A percentile compares a stretch with the other conserved stretches of the same genome.
phyloP scores from a whole-genome alignment of 92 coral and sea anemone species.

The Virgularia gustaviana region DNA sequence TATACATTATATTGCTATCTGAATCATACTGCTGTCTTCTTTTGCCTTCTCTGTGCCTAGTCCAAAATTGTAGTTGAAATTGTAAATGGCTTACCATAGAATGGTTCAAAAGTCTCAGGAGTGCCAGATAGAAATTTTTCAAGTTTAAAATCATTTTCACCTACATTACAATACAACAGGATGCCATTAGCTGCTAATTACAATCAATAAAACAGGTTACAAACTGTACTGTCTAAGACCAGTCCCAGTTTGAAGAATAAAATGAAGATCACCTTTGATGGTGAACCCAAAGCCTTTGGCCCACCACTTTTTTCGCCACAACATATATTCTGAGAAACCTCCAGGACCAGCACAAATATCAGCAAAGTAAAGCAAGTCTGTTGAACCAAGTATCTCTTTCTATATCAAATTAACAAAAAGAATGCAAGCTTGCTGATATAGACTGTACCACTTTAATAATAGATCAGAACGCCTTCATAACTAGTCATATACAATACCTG shows the following conservation, averaged over 20 bases:
- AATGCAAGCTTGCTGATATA: neutral
- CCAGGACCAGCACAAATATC: constrained; percentile 99
- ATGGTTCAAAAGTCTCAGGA: constrained; percentile 97
- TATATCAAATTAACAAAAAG: constrained; percentile 3
- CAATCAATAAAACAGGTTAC: too few relatives aligned
- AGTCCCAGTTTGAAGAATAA: neutral
- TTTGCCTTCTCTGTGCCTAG: neutral
- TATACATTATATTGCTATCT: neutral
- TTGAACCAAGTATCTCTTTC: constrained; percentile 79
- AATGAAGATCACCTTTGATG: constrained; percentile 83
- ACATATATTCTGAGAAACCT: constrained; percentile 90
- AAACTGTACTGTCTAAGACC: neutral
- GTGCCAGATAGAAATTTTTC: constrained; percentile 90
- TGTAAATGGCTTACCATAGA: constrained; percentile 68
- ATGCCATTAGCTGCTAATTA: neutral
- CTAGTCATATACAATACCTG: constrained; percentile 50
- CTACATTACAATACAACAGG: constrained; percentile 43
- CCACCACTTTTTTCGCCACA: constrained; percentile 91
- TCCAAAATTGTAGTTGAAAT: neutral
- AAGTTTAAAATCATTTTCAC: constrained; percentile 86
- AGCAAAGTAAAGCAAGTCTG: constrained; percentile 86
- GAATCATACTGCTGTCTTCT: neutral
- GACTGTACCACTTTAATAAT: too few relatives aligned
- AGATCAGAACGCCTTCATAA: neutral
- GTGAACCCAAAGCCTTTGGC: constrained; percentile 97